These are phyloP conservation scores for Ochropleura plecta DNA, from an alignment of 2,888 invertebrate genomes.

Conservation along the genomic window DNA sequence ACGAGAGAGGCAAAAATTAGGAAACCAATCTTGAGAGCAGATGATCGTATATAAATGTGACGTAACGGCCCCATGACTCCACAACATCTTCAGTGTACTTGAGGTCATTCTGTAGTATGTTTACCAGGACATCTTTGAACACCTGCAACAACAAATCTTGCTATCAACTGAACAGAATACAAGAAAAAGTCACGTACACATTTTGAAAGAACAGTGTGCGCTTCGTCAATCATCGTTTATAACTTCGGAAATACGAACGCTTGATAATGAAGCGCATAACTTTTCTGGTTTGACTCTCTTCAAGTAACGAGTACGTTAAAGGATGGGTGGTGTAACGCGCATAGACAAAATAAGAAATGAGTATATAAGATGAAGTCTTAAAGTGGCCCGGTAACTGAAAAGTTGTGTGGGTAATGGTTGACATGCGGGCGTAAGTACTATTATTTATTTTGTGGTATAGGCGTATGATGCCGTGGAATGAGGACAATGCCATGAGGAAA, in stretches of 20 bases:
- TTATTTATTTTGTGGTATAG: background rate
- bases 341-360: background rate
- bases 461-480: background rate
- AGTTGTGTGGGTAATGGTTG: background rate
- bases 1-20: conserved; percentile 8
- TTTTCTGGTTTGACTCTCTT: background rate
- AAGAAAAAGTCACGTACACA: background rate
- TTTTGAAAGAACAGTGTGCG: background rate
- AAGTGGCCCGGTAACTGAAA: background rate
- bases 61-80: conserved; percentile 75
- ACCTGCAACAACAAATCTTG: conserved; percentile 67
- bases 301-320: background rate
- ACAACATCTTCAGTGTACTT: conserved; percentile 69
- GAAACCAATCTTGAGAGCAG: conserved; percentile 69
- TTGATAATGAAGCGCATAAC: background rate
- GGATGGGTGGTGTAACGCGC: too few relatives aligned
- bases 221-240: background rate
- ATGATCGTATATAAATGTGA: conserved; percentile 78
- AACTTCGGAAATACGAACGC: background rate
- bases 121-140: conserved; percentile 75
- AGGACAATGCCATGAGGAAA: background rate
- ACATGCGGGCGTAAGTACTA: background rate
- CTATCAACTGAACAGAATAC: background rate
- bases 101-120: conserved; percentile 74
- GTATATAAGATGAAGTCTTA: background rate